These are phyloP conservation scores for Stercorarius parasiticus DNA, from an alignment of 2,113 vertebrate genomes.

Conservation along the genomic window DNA sequence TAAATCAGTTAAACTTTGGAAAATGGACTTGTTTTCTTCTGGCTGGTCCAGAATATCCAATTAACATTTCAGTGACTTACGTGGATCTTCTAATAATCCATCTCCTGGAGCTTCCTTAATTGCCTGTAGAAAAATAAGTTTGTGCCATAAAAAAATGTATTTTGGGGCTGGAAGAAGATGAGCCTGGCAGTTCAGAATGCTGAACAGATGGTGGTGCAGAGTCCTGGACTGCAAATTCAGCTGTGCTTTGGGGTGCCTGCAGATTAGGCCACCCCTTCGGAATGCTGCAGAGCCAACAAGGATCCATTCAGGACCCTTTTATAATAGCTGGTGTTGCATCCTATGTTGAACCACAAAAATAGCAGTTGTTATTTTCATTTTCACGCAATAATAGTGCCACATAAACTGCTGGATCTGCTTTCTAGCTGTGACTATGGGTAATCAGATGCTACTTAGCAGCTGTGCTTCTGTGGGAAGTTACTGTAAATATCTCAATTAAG, in stretches of 20 bases:
- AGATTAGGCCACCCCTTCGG: neutral
- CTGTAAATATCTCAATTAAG: conserved; percentile 56
- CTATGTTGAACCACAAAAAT: neutral
- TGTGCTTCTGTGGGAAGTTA: conserved; percentile 58
- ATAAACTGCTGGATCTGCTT: neutral
- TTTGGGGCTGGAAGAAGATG: conserved; percentile 14
- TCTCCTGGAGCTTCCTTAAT: neutral
- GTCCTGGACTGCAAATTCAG: conserved; percentile 6
- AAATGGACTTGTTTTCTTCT: neutral
- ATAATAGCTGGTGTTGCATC: neutral
- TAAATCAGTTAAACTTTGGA: neutral
- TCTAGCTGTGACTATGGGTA: conserved; percentile 49
- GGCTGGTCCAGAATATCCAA: neutral
- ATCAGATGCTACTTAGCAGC: conserved; percentile 45
- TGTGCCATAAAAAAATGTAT: conserved; percentile 14
- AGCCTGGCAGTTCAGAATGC: neutral
- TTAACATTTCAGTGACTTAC: conserved; percentile 13
- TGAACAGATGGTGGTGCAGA: conserved; percentile 25
- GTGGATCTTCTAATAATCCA: neutral
- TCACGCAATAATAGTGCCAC: neutral
- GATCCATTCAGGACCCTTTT: neutral
- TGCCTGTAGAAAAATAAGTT: conserved; percentile 14
- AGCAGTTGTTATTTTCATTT: conserved; percentile 47
- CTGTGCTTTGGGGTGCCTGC: neutral
- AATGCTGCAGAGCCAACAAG: neutral